Evolutionary conservation across 2,888 invertebrate genomes (phyloP).

Genomic region (Idaea dimidiata): DNA sequence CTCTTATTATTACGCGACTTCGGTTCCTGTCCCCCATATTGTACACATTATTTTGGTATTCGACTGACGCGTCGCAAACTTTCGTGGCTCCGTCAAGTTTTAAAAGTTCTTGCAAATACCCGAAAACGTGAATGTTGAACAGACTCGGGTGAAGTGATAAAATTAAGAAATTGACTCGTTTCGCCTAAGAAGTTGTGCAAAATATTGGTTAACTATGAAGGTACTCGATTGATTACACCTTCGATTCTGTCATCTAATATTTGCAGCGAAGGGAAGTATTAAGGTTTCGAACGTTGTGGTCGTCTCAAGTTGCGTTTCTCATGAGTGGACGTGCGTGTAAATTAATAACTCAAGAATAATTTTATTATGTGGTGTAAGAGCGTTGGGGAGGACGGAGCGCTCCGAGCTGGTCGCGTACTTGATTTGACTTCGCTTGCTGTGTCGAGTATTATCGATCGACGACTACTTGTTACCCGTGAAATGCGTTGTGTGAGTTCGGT

Average conservation of each 20-base stretch:
- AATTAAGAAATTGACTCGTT: slow-evolving; percentile 26
- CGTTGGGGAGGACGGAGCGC: slow-evolving; percentile 61
- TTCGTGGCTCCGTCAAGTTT: slow-evolving; percentile 43
- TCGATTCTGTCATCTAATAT: slow-evolving; percentile 77
- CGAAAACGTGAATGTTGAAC: slow-evolving; percentile 25
- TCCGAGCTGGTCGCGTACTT: slow-evolving; percentile 54
- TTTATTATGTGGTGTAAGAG: slow-evolving; percentile 64
- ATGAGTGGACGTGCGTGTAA: slow-evolving; percentile 80
- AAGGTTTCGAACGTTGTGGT: slow-evolving; percentile 80
- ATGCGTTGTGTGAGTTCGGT: slow-evolving; percentile 65
- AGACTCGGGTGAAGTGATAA: slow-evolving; percentile 25
- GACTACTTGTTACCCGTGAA: slow-evolving; percentile 59
- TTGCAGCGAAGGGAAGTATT: slow-evolving; percentile 79
- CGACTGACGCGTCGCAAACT: slow-evolving; percentile 67
- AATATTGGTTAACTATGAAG: slow-evolving; percentile 41
- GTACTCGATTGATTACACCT: slow-evolving; percentile 55
- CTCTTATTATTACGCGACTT: slow-evolving; percentile 78
- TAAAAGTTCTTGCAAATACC: slow-evolving; percentile 21
- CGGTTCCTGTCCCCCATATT: slow-evolving; percentile 77
- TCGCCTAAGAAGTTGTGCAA: slow-evolving; percentile 47
- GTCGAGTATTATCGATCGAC: slow-evolving; percentile 71
- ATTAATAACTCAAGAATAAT: slow-evolving; percentile 76
- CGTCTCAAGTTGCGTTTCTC: slow-evolving; percentile 80
- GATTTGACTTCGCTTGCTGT: slow-evolving; percentile 49
- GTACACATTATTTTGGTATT: slow-evolving; percentile 76